Evolutionary conservation across 2,797 vertebrate genomes (phyloP), one percentile per base, ranked within the genome.

Genomic region (Falco concolor): DNA sequence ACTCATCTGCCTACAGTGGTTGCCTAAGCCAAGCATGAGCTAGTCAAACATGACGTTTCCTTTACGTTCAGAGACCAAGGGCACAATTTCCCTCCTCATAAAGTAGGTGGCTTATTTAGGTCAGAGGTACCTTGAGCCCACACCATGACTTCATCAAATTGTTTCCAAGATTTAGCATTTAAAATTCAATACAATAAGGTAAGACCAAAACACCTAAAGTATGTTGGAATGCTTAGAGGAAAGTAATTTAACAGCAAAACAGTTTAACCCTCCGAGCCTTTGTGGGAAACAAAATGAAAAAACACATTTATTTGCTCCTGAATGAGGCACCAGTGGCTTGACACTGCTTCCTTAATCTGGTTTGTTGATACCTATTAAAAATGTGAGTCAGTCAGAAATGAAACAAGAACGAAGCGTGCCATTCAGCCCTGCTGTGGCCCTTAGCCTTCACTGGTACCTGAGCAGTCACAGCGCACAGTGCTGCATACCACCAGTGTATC

Each of bases 1-100:
- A 40, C 27, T 69, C 12, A 7, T 52, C 1, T 44, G 69, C 44
- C 61, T 27, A 30, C 24, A 36, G 44, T 9, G 15, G 44, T 28
- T 17, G 27, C 11, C 36, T 32, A 59, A 56, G 30, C 40, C 34
- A 59, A 56, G 30, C 16, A 20, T 3, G 18, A 93, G 27, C 49
- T 47, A 50, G 40, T 34, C 79, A 69, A 63, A 68, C 57, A 50
- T 0, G 0, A 1, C 2, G 3, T 27, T 38, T 68, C 32, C 61
- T 47, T 50, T 10, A 50, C 7, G 64, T 13, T 13, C 42, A 72
- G 53, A 42, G 68, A 36, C n/a, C 65, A 67, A 86, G 64, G 56
- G 25, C 32, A 75, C 24, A 18, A 44, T 24, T 44, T 68, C 40
- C 44, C 45, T 78, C 16, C 44, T 36, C 65, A 1, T 3, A 45